phyloP scores from a whole-genome alignment of 2,113 vertebrate genomes.

The Corythaeola cristata region DNA sequence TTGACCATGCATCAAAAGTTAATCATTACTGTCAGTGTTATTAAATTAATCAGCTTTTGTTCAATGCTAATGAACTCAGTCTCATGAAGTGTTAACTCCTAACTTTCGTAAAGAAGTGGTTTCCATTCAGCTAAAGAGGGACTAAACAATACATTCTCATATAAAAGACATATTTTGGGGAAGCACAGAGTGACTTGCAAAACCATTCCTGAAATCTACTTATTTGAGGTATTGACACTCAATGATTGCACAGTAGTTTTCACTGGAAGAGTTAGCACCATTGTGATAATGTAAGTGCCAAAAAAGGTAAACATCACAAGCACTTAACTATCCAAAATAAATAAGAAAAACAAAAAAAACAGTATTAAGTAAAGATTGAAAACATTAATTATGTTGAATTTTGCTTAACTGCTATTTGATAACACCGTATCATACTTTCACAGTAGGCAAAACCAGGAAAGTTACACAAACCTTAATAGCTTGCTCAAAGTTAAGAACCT shows the following conservation, averaged over 20 bases:
- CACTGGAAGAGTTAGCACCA: not conserved
- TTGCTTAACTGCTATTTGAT: not conserved
- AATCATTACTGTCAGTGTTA: not conserved
- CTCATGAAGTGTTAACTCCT: not conserved
- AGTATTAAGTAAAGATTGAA: not conserved
- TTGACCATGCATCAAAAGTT: not conserved
- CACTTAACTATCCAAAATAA: not conserved
- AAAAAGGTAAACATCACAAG: not conserved
- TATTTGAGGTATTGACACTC: not conserved
- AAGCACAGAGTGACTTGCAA: not conserved
- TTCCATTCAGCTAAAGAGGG: not conserved
- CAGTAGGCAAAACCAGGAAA: not conserved
- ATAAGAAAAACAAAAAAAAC: not conserved
- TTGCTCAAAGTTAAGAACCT: conserved; percentile 97
- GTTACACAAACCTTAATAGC: conserved; percentile 88
- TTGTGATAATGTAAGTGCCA: not conserved
- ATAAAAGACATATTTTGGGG: not conserved
- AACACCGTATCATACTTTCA: not conserved
- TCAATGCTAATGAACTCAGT: not conserved
- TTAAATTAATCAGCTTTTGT: not conserved
- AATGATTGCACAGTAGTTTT: not conserved
- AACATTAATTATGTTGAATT: not conserved
- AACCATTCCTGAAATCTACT: not conserved
- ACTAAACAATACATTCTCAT: not conserved
- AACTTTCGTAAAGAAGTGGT: not conserved